Percentiles rank a stretch among this genome's conserved stretches.
Conservation (phyloP, 1,140 invertebrate species). For the Drosophila equinoxialis region DNA sequence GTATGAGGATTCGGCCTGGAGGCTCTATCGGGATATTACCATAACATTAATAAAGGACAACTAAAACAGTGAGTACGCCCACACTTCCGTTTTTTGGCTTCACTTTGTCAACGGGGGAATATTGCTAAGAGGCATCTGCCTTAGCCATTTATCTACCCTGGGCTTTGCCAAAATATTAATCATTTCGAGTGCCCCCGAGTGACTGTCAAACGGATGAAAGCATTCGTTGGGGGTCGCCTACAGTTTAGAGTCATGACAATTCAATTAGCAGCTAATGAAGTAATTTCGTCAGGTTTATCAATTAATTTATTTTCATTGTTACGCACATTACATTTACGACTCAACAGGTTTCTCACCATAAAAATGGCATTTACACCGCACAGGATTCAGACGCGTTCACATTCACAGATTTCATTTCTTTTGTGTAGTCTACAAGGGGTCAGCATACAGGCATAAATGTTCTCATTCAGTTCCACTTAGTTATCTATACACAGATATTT, state of each 20-base stretch:
- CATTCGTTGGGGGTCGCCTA: neutral
- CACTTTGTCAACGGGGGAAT: constrained; percentile 21
- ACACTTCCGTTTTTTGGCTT: constrained; percentile 12
- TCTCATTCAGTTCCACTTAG: constrained; percentile 35
- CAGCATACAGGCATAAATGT: constrained; percentile 31
- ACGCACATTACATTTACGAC: constrained; percentile 25
- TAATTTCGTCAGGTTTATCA: constrained; percentile 48
- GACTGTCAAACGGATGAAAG: constrained; percentile 1
- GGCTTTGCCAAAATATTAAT: constrained; percentile 45
- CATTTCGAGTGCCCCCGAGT: constrained; percentile 23
- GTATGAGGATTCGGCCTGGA: neutral
- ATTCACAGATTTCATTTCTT: constrained; percentile 7
- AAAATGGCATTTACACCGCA: constrained; percentile 46
- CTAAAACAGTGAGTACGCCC: constrained; percentile 13
- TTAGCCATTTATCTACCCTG: constrained; percentile 28
- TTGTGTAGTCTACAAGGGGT: neutral
- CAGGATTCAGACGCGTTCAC: constrained; percentile 32
- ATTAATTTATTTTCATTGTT: constrained; percentile 48
- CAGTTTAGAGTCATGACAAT: constrained; percentile 39
- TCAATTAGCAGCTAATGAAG: constrained; percentile 68
- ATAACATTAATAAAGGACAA: constrained; percentile 57
- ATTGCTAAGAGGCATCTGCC: neutral
- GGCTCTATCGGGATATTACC: constrained; percentile 44
- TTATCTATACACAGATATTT: neutral
- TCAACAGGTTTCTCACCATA: constrained; percentile 64